Evolutionary conservation across 2,888 invertebrate species (phyloP).

Genomic region (Pogonocherus hispidulus): DNA sequence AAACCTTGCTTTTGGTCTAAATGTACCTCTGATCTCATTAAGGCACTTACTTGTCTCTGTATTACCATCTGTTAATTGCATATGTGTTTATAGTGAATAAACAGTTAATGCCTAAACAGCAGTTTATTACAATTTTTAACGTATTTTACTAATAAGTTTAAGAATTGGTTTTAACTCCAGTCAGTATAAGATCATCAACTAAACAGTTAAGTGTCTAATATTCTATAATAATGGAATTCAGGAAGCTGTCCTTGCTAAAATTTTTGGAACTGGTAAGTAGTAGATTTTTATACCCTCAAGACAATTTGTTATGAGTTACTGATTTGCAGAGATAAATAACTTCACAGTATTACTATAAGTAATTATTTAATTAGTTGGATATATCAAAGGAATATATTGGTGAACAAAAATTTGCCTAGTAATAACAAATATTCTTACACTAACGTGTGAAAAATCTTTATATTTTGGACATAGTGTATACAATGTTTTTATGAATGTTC

Average conservation of each 20-base stretch:
- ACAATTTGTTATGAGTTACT: too few relatives aligned
- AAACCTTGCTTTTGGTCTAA: too few relatives aligned
- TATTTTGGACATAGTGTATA: too few relatives aligned
- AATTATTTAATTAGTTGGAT: too few relatives aligned
- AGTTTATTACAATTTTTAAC: neutral
- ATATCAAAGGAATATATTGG: too few relatives aligned
- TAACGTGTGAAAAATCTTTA: too few relatives aligned
- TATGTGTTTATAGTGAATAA: conserved; percentile 21
- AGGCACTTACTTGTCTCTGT: neutral
- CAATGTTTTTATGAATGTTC: too few relatives aligned
- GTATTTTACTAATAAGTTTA: neutral
- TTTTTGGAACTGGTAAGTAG: conserved; percentile 22
- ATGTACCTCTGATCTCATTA: neutral
- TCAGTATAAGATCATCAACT: neutral
- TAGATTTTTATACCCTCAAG: neutral
- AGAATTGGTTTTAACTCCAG: too few relatives aligned
- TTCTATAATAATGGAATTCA: conserved; percentile 3
- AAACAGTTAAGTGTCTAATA: neutral
- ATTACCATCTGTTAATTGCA: conserved; percentile 15
- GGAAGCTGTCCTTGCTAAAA: conserved; percentile 2
- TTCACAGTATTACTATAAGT: too few relatives aligned
- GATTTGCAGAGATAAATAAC: too few relatives aligned
- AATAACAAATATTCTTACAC: too few relatives aligned
- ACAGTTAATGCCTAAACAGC: conserved; percentile 5
- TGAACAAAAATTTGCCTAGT: too few relatives aligned